Conservation (phyloP, 2,888 invertebrate genomes). For the Drosophila ezoana region DNA sequence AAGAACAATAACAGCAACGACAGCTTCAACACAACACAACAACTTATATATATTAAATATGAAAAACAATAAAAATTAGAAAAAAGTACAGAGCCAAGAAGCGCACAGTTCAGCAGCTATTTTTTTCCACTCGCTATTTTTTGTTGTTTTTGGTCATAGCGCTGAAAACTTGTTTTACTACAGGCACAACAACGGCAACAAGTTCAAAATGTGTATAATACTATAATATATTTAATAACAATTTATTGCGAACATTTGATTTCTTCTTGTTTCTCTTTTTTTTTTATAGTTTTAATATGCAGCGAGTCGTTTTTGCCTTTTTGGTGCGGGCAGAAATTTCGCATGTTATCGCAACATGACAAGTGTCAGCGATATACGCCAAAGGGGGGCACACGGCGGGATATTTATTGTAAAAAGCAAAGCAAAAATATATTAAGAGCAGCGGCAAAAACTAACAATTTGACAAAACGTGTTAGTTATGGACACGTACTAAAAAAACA, state of each 20-base stretch:
- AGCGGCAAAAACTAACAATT: constrained; percentile 41
- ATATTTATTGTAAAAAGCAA: constrained; percentile 9
- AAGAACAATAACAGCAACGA: constrained; percentile 21
- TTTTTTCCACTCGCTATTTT: constrained; percentile 2
- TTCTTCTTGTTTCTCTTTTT: constrained; percentile 36
- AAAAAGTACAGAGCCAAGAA: constrained; percentile 52
- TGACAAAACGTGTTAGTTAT: constrained; percentile 59
- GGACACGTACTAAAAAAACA: constrained; percentile 35
- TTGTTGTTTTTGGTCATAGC: constrained; percentile 61
- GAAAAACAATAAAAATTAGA: constrained; percentile 43
- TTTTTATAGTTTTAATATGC: constrained; percentile 56
- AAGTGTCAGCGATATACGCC: constrained; percentile 60
- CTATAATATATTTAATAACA: constrained; percentile 54
- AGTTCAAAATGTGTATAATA: constrained; percentile 45
- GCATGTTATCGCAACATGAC: constrained; percentile 75
- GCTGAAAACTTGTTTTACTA: constrained; percentile 65
- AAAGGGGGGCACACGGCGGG: constrained; percentile 1
- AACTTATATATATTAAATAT: constrained; percentile 37
- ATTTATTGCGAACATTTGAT: constrained; percentile 54
- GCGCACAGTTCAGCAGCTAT: constrained; percentile 15
- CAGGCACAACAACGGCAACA: constrained; percentile 34
- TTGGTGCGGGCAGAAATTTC: constrained; percentile 62
- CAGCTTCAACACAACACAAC: constrained; percentile 14
- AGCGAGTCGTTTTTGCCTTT: constrained; percentile 54
- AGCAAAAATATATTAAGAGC: constrained; percentile 20